phyloP scores from a whole-genome alignment of 1,140 invertebrate species.

The Eueides isabella region DNA sequence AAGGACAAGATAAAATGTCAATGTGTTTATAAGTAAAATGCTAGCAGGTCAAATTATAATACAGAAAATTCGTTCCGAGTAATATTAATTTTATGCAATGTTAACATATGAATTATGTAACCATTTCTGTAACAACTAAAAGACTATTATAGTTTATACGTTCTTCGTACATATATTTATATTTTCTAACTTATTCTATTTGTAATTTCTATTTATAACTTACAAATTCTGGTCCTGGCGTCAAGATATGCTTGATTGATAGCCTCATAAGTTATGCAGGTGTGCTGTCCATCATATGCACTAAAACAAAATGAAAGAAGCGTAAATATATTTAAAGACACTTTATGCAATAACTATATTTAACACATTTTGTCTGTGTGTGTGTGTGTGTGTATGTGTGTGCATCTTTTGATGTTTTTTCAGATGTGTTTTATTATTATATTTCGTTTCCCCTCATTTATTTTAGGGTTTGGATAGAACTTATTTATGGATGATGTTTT shows the following conservation, averaged over 20 bases:
- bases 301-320: conserved; percentile 81
- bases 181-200: neutral
- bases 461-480: no score
- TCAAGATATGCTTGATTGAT: conserved; percentile 94
- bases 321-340: neutral
- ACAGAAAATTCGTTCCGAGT: neutral
- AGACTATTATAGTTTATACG: no score
- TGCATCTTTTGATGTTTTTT: no score
- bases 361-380: neutral
- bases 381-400: no score
- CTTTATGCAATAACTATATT: no score
- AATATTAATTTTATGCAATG: conserved; percentile 15
- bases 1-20: conserved; percentile 36
- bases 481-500: no score
- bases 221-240: conserved; percentile 92
- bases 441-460: no score
- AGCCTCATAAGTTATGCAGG: conserved; percentile 95
- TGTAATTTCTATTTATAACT: conserved; percentile 73
- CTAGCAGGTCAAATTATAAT: conserved; percentile 37
- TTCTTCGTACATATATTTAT: no score
- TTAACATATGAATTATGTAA: conserved; percentile 21
- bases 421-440: no score
- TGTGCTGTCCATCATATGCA: conserved; percentile 86
- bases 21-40: conserved; percentile 25
- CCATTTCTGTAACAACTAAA: neutral